These are phyloP conservation scores for Oryzias melastigma DNA, from an alignment of 2,113 vertebrate genomes.

Conservation along the genomic window DNA sequence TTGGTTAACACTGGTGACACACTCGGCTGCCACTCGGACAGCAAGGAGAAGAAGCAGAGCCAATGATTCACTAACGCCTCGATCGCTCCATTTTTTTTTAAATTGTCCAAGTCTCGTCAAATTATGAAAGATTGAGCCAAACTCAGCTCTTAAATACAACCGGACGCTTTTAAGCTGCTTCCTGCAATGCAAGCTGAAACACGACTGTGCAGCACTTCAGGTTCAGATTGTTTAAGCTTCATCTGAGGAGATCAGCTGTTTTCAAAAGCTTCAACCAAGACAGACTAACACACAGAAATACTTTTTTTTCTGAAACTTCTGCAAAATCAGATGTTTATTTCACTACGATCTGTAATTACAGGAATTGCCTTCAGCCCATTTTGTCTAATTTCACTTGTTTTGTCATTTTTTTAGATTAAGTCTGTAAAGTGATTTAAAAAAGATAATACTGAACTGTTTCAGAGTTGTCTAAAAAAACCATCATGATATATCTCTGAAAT, in stretches of 20 bases:
- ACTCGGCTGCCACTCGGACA: neutral
- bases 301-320: no score
- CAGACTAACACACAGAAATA: no score
- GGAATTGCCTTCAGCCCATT: no score
- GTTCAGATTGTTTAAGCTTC: neutral
- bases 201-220: constrained; percentile 19
- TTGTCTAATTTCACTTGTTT: no score
- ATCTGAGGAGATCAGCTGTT: neutral
- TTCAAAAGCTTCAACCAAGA: no score
- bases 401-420: no score
- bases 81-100: neutral
- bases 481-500: no score
- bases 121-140: neutral
- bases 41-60: neutral
- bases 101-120: neutral
- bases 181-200: constrained; percentile 39
- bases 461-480: no score
- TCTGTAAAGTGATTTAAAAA: no score
- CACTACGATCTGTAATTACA: no score
- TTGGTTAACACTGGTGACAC: constrained; percentile 9
- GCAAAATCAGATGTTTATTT: no score
- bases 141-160: neutral
- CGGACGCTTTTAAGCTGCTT: neutral
- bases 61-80: constrained; percentile 33
- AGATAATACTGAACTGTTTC: no score